Conservation (phyloP, 2,888 invertebrate genomes). For the Thera obeliscata region DNA sequence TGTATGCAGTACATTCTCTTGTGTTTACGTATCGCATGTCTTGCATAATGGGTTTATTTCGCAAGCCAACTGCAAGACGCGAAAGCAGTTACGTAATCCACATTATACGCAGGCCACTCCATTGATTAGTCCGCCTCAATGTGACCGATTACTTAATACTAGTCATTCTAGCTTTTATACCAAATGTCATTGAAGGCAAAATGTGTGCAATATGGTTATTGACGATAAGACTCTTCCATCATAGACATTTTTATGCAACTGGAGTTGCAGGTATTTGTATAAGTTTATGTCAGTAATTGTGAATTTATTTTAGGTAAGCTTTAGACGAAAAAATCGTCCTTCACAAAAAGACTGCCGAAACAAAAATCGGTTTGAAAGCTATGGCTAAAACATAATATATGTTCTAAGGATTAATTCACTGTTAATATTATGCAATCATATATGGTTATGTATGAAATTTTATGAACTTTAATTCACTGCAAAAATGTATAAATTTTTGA, state of each 20-base stretch:
- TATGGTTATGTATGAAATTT: too few species aligned
- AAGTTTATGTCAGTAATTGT: background rate
- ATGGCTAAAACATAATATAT: too few species aligned
- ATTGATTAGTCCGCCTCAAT: slow-evolving; percentile 78
- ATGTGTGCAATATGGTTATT: slow-evolving; percentile 15
- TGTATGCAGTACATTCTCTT: slow-evolving; percentile 55
- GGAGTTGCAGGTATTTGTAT: background rate
- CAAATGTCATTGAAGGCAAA: slow-evolving; percentile 30
- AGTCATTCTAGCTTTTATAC: slow-evolving; percentile 48
- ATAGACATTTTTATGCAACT: slow-evolving; percentile 1
- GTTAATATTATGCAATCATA: too few species aligned
- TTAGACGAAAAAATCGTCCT: too few species aligned
- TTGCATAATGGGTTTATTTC: slow-evolving; percentile 76
- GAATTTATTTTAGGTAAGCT: background rate
- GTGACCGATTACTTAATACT: slow-evolving; percentile 72
- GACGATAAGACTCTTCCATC: background rate
- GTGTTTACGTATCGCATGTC: slow-evolving; percentile 70
- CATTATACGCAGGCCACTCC: slow-evolving; percentile 51
- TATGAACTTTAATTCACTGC: too few species aligned
- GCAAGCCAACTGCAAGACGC: slow-evolving; percentile 69
- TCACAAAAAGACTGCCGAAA: background rate
- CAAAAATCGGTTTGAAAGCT: too few species aligned
- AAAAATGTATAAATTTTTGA: too few species aligned
- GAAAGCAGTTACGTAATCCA: slow-evolving; percentile 79
- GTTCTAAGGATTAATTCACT: too few species aligned